A percentile compares a stretch with the other conserved stretches of the same genome.
Conservation (phyloP, 2,113 vertebrate genomes). For the Campylorhamphus procurvoides region DNA sequence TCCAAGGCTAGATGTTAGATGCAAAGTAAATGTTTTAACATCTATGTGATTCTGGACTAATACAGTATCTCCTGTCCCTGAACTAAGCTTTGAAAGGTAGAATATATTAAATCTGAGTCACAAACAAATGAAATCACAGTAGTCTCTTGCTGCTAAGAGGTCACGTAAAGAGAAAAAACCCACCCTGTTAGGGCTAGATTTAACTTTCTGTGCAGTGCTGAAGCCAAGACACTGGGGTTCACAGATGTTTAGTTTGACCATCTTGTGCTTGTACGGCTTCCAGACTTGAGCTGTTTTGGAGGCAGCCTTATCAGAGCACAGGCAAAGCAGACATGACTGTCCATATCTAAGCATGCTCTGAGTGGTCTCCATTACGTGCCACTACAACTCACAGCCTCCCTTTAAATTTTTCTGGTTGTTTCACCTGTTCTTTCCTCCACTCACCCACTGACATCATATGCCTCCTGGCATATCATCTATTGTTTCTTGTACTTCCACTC, state of each 20-base stretch:
- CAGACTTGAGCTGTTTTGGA: not conserved
- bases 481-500: not conserved
- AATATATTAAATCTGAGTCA: not conserved
- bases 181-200: not conserved
- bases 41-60: not conserved
- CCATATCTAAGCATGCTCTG: fast-evolving
- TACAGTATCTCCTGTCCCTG: not conserved
- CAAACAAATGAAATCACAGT: not conserved
- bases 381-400: not conserved
- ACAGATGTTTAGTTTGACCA: not conserved
- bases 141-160: not conserved
- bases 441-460: not conserved
- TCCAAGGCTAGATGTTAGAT: not conserved
- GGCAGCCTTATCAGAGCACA: not conserved
- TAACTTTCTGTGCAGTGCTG: not conserved
- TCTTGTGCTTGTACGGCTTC: not conserved
- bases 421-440: not conserved
- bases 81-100: not conserved
- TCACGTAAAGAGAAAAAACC: not conserved
- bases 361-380: fast-evolving
- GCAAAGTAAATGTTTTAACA: not conserved
- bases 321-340: not conserved
- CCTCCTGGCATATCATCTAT: not conserved
- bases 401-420: not conserved
- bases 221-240: not conserved